Percentiles rank a stretch among this genome's conserved stretches.
These are phyloP conservation scores for Epistrophe grossulariae DNA, from an alignment of 2,888 invertebrate species.

Conservation along the genomic window DNA sequence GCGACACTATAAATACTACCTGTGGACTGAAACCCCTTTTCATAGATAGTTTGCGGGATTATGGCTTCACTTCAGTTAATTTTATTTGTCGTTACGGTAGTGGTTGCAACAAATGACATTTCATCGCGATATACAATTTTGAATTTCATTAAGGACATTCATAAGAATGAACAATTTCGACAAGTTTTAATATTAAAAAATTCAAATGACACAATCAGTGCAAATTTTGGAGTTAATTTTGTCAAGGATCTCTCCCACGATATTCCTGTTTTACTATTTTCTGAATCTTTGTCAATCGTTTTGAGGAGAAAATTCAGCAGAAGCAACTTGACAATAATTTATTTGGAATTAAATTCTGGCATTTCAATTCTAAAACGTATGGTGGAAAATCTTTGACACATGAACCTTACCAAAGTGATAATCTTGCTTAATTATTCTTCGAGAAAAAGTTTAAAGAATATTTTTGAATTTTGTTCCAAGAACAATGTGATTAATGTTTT, in stretches of 20 bases:
- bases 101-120: not conserved
- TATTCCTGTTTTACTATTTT: conserved; percentile 78
- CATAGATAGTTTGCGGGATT: not conserved
- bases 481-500: conserved; percentile 79
- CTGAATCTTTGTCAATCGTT: conserved; percentile 77
- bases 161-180: conserved; percentile 16
- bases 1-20: conserved; percentile 17
- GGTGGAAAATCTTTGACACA: conserved; percentile 77
- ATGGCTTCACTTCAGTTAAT: conserved; percentile 15
- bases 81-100: not conserved
- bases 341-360: conserved; percentile 74
- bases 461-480: conserved; percentile 78
- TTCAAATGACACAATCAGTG: not conserved
- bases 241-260: conserved; percentile 48
- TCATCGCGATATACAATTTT: conserved; percentile 7
- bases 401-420: conserved; percentile 78
- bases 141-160: conserved; percentile 29
- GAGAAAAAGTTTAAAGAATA: conserved; percentile 48
- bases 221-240: conserved; percentile 29
- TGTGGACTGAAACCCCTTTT: not conserved
- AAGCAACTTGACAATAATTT: conserved; percentile 77
- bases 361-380: conserved; percentile 76
- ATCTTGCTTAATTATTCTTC: conserved; percentile 75
- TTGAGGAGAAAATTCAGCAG: conserved; percentile 76
- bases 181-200: conserved; percentile 34